Conservation (phyloP, 2,797 vertebrate species). For the Alca torda region DNA sequence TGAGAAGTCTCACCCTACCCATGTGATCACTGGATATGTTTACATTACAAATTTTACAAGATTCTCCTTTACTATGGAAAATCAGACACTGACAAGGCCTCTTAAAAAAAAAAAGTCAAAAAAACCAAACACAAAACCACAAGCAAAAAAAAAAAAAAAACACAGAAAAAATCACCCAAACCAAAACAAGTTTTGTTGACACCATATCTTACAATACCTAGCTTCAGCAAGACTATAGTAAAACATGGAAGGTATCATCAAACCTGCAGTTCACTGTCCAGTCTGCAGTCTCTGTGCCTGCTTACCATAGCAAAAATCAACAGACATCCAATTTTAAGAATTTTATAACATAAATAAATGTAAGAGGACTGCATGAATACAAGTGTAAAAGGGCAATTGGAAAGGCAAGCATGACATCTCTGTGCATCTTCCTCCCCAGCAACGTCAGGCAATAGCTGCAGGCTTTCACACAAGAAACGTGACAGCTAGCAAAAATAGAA, state of each 20-base stretch:
- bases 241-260: background rate
- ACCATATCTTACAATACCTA: background rate
- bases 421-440: background rate
- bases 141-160: background rate
- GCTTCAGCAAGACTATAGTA: background rate
- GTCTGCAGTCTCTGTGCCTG: background rate
- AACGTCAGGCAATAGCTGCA: background rate
- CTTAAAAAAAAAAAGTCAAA: background rate
- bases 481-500: conserved; percentile 13
- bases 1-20: background rate
- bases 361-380: background rate
- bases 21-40: background rate
- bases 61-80: background rate
- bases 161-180: background rate
- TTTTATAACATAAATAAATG: background rate
- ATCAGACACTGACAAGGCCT: background rate
- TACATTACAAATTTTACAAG: background rate
- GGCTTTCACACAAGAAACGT: conserved; percentile 1
- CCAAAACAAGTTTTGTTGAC: background rate
- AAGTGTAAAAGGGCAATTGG: background rate
- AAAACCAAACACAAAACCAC: no score
- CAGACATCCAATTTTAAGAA: background rate
- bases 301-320: background rate
- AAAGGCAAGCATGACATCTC: background rate
- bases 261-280: background rate